Percentiles rank a stretch among this genome's conserved stretches.
phyloP scores from a whole-genome alignment of 2,888 invertebrate genomes.

The Chymomyza procnemis region DNA sequence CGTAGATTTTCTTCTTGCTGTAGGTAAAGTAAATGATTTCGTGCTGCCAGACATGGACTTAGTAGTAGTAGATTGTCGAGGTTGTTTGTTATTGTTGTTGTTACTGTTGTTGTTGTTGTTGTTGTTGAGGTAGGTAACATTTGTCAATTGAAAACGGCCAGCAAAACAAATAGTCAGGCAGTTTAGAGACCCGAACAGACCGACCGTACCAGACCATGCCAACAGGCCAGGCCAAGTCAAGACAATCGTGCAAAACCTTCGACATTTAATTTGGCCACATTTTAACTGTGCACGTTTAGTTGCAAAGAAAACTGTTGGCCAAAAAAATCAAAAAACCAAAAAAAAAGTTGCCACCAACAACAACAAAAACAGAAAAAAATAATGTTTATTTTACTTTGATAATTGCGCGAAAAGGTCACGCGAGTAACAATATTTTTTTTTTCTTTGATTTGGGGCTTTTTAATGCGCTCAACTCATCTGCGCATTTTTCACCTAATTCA shows the following conservation, averaged over 20 bases:
- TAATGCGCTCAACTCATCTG: constrained; percentile 15
- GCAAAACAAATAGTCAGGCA: constrained; percentile 26
- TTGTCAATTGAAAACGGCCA: constrained; percentile 62
- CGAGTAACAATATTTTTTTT: constrained; percentile 33
- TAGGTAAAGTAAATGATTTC: constrained; percentile 33
- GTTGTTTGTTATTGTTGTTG: constrained; percentile 28
- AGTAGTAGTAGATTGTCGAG: constrained; percentile 31
- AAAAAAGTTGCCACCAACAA: constrained; percentile 44
- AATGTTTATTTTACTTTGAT: constrained; percentile 39
- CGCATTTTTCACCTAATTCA: constrained; percentile 34
- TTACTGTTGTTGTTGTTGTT: not conserved
- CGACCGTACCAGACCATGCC: constrained; percentile 5
- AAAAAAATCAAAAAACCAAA: no score
- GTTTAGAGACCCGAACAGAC: constrained; percentile 23
- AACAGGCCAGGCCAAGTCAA: constrained; percentile 20
- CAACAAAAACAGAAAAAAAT: constrained; percentile 9
- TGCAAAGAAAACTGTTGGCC: constrained; percentile 44
- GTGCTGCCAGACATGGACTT: constrained; percentile 40
- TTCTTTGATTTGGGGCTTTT: constrained; percentile 27
- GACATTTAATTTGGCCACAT: constrained; percentile 68
- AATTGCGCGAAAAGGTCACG: constrained; percentile 67
- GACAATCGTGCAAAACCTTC: constrained; percentile 70
- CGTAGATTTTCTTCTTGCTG: constrained; percentile 30
- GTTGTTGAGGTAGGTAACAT: constrained; percentile 52
- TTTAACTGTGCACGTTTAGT: constrained; percentile 60